Conservation (phyloP, 2,888 invertebrate species). For the Parnassius apollo region DNA sequence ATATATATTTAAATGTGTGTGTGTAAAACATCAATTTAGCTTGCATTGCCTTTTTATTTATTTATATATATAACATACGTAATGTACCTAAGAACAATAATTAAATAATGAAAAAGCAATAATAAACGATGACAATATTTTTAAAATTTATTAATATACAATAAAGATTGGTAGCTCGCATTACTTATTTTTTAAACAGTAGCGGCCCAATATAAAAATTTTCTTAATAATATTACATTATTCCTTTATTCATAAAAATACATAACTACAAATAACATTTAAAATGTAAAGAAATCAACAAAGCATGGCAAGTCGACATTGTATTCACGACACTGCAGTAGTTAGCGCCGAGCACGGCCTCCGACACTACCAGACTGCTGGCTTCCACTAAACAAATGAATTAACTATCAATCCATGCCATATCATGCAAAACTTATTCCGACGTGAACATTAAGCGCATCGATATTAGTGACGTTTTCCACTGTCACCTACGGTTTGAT, state of each 20-base stretch:
- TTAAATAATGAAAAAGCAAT: too few species aligned
- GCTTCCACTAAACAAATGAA: conserved; percentile 73
- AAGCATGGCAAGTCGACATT: conserved; percentile 8
- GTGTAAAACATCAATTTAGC: too few species aligned
- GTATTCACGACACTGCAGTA: conserved; percentile 46
- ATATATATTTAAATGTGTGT: too few species aligned
- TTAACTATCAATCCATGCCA: conserved; percentile 63
- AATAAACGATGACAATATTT: too few species aligned
- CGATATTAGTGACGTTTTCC: conserved; percentile 73
- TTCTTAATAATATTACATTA: not conserved
- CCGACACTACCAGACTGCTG: conserved; percentile 60
- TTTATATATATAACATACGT: too few species aligned
- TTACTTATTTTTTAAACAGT: not conserved
- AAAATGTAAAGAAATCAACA: not conserved
- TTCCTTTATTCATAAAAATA: too few species aligned
- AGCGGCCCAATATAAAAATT: not conserved
- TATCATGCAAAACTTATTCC: conserved; percentile 28
- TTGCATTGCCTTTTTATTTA: too few species aligned
- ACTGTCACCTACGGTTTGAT: conserved; percentile 47
- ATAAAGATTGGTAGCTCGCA: not conserved
- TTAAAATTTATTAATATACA: too few species aligned
- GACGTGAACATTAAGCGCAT: conserved; percentile 31
- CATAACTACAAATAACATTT: too few species aligned
- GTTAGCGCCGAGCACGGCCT: conserved; percentile 57
- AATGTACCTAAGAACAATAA: too few species aligned